These are phyloP conservation scores for Phyto melanocephala DNA, from an alignment of 2,888 invertebrate species.

Conservation along the genomic window DNA sequence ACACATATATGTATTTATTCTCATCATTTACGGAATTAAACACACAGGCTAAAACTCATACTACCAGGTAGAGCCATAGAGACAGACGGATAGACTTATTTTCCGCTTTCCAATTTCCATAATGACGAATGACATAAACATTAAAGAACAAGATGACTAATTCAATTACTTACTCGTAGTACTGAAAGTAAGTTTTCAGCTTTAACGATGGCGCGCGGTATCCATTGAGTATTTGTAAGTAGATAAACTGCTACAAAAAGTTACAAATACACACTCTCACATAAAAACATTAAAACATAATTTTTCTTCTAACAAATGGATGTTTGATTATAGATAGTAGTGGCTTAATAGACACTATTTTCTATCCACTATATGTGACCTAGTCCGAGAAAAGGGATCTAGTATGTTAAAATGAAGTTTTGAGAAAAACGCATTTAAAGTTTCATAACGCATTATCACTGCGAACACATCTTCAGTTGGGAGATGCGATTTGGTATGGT, in stretches of 20 bases:
- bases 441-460: too few relatives aligned
- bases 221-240: neutral
- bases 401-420: too few relatives aligned
- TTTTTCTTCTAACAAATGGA: neutral
- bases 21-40: conserved; percentile 3
- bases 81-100: conserved; percentile 24
- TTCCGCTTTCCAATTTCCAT: conserved; percentile 59
- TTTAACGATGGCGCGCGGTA: conserved; percentile 9
- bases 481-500: too few relatives aligned
- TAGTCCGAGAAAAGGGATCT: too few relatives aligned
- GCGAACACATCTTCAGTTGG: too few relatives aligned
- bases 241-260: too few relatives aligned
- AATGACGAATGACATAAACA: conserved; percentile 62
- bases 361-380: too few relatives aligned
- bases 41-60: neutral
- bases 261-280: too few relatives aligned
- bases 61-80: neutral
- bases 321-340: neutral
- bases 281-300: too few relatives aligned
- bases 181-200: conserved; percentile 13
- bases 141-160: conserved; percentile 59
- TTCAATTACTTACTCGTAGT: conserved; percentile 56
- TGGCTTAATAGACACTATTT: too few relatives aligned
- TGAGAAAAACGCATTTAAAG: too few relatives aligned
- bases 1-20: neutral